phyloP scores from a whole-genome alignment of 1,140 invertebrate species.

The Procambarus clarkii region DNA sequence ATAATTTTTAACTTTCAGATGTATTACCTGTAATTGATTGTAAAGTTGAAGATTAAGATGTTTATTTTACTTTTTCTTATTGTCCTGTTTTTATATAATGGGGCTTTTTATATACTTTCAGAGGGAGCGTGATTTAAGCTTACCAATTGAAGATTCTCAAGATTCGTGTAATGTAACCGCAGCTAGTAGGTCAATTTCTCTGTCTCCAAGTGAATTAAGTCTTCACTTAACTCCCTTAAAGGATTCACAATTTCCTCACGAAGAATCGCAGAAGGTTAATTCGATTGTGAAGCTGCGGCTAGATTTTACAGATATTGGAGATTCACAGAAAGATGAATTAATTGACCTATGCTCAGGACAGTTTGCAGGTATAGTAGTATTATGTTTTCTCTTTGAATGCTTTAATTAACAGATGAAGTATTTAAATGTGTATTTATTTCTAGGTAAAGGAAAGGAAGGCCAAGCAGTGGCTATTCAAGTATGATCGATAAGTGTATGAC shows the following conservation, averaged over 20 bases:
- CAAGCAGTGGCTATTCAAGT: not conserved
- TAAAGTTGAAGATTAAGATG: no score
- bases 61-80: no score
- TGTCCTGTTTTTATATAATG: no score
- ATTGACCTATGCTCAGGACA: constrained; percentile 59
- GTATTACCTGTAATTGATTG: no score
- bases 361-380: constrained; percentile 37
- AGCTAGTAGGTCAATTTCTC: not conserved
- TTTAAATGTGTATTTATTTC: no score
- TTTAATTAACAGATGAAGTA: not conserved
- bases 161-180: constrained; percentile 3
- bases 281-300: constrained; percentile 15
- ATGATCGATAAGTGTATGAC: not conserved
- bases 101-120: constrained; percentile 8
- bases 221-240: constrained; percentile 44
- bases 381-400: no score
- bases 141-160: constrained; percentile 43
- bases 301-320: constrained; percentile 29
- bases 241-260: constrained; percentile 44
- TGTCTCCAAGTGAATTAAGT: constrained; percentile 1
- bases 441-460: not conserved
- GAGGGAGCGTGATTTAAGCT: constrained; percentile 38
- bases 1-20: no score
- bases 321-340: constrained; percentile 44
- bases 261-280: constrained; percentile 24